Base-by-base conservation (phyloP, 2,113 vertebrate species). In the Pelecanoides urinatrix region DNA sequence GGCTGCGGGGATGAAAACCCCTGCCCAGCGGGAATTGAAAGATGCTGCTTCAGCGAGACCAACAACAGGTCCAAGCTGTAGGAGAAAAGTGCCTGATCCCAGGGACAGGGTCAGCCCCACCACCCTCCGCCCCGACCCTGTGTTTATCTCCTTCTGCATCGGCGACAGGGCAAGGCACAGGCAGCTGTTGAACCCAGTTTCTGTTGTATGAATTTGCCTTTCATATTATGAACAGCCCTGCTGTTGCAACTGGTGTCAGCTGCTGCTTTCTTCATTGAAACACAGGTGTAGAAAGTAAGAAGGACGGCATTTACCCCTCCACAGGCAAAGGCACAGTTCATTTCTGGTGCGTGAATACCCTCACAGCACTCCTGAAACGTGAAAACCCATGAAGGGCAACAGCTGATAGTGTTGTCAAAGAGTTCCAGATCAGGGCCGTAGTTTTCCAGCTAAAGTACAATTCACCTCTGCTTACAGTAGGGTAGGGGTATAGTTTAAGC, bases 141-240 rank as follows among this genome's bases (percentile, higher is more conserved):
- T 7, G 4, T 34, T 47, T 2, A 4, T 9, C n/a, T 42, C 38
- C 13, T 30, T 3, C 29, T 23, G 22, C 11, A 8, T 7, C 52
- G 9, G 4, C 6, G 5, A 7, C 36, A 11, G 42, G 21, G 2
- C 36, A 18, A 21, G 0, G 1, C 3, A 29, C 4, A 29, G 10
- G 53, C 53, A 50, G 30, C 29, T 53, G 25, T 2, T 53, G 26
- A 53, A 19, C 21, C 9, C 27, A 55, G 21, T 2, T 3, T 7
- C 38, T 12, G 32, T 10, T 26, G 16, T 16, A 38, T 6, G 8
- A 38, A 32, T 42, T 16, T 6, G 16, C 21, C 23, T 36, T 50
- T 34, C 40, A 2, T 15, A 7, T 18, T 17, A 16, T 0, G 3
- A 63, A 20, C 34, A 20, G 25, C 11, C 34, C 15, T 22, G 9